phyloP scores from a whole-genome alignment of 2,888 invertebrate genomes.

The Melolontha melolontha region DNA sequence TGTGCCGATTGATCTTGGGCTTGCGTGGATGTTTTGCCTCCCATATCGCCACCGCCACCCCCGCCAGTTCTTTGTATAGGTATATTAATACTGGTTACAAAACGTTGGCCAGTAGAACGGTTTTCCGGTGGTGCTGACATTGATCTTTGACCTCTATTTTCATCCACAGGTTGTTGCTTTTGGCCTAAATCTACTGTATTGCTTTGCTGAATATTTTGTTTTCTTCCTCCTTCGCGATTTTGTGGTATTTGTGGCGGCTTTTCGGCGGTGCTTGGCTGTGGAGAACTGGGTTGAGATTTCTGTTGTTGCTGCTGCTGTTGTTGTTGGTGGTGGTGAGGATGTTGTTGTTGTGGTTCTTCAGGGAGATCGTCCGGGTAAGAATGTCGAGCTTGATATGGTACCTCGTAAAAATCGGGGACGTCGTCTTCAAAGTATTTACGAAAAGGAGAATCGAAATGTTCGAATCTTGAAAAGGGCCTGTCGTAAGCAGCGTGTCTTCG shows the following conservation, averaged over 20 bases:
- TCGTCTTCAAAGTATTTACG: constrained; percentile 44
- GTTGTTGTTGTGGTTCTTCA: constrained; percentile 22
- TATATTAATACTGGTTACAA: constrained; percentile 62
- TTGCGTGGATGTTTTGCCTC: constrained; percentile 39
- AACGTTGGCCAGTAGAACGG: constrained; percentile 55
- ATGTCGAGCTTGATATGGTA: constrained; percentile 8
- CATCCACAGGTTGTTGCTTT: constrained; percentile 71
- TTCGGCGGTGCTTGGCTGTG: constrained; percentile 51
- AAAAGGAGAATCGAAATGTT: constrained; percentile 60
- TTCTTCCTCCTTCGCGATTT: constrained; percentile 51
- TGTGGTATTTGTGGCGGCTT: constrained; percentile 56
- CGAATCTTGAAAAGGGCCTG: constrained; percentile 63
- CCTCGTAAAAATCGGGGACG: constrained; percentile 43
- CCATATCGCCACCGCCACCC: constrained; percentile 36
- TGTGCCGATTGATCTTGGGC: constrained; percentile 40
- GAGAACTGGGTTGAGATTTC: constrained; percentile 55
- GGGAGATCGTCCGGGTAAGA: neutral
- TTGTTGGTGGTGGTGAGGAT: constrained; percentile 25
- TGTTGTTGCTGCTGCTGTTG: constrained; percentile 56
- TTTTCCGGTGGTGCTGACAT: constrained; percentile 84
- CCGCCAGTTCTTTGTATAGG: constrained; percentile 53
- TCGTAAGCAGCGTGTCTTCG: constrained; percentile 61
- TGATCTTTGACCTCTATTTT: constrained; percentile 75
- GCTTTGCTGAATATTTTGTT: constrained; percentile 65
- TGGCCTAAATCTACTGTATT: constrained; percentile 86